A percentile compares a stretch with the other conserved stretches of the same genome.
Evolutionary conservation across 2,113 vertebrate genomes (phyloP).

Genomic region (Lagopus muta): DNA sequence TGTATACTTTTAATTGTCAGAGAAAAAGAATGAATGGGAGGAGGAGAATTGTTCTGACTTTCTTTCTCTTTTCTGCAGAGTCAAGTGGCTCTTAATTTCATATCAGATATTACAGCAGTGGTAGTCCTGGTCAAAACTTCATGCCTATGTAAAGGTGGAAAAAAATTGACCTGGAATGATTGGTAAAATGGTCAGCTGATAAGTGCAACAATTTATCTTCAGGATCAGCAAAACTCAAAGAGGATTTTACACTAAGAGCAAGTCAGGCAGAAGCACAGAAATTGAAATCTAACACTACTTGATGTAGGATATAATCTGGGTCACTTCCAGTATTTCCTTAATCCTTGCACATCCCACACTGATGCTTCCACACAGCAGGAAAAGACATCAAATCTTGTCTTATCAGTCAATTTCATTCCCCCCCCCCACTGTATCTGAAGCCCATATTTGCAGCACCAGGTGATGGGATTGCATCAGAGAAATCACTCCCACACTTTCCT

Average conservation of each 20-base stretch:
- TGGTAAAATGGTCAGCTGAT: background rate
- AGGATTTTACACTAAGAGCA: background rate
- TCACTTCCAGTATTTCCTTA: background rate
- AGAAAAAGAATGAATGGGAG: background rate
- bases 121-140: background rate
- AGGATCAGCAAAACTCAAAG: background rate
- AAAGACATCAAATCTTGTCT: background rate
- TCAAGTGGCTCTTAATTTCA: background rate
- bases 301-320: background rate
- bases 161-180: background rate
- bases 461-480: background rate
- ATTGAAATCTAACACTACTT: background rate
- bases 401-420: background rate
- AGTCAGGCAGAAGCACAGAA: background rate
- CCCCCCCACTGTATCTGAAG: background rate
- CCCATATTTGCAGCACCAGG: background rate
- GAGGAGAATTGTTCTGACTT: background rate
- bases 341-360: background rate
- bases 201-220: background rate
- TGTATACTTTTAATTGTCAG: background rate
- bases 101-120: accelerated
- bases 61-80: background rate
- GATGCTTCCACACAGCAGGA: background rate
- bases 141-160: accelerated
- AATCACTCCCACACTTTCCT: background rate